phyloP scores from a whole-genome alignment of 2,113 vertebrate species.

The Apistogramma diplotaenia region DNA sequence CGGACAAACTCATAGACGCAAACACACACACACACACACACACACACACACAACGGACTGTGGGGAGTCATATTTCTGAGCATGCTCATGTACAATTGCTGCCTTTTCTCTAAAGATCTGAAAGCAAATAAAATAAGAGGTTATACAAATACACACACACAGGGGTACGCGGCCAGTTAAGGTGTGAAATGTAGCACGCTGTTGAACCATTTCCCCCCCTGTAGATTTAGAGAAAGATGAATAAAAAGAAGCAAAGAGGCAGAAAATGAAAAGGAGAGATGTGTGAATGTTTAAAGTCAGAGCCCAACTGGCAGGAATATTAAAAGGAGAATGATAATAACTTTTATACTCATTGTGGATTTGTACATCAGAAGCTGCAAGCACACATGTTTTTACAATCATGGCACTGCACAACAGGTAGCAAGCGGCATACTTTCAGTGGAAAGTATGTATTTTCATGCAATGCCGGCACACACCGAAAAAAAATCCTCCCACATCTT shows the following conservation, averaged over 20 bases:
- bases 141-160: slow-evolving; percentile 70
- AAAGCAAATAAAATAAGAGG: slow-evolving; percentile 68
- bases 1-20: slow-evolving; percentile 39
- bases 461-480: background rate
- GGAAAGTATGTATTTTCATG: background rate
- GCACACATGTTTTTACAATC: background rate
- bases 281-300: background rate
- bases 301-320: background rate
- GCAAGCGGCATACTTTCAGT: background rate
- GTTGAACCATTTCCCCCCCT: slow-evolving; percentile 40
- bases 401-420: background rate
- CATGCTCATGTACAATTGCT: slow-evolving; percentile 47
- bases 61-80: slow-evolving; percentile 67
- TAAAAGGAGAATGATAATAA: background rate
- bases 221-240: slow-evolving; percentile 16
- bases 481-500: background rate
- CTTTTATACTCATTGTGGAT: background rate
- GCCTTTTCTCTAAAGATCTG: slow-evolving; percentile 60
- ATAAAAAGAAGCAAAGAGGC: background rate
- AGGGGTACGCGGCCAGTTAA: slow-evolving; percentile 39
- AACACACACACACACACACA: slow-evolving; percentile 27
- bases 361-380: background rate
- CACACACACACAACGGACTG: slow-evolving; percentile 23
- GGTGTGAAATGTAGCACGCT: slow-evolving; percentile 71
- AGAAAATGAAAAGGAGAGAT: background rate